Conservation (phyloP, 1,140 invertebrate species). For the Eubasilissa regina region DNA sequence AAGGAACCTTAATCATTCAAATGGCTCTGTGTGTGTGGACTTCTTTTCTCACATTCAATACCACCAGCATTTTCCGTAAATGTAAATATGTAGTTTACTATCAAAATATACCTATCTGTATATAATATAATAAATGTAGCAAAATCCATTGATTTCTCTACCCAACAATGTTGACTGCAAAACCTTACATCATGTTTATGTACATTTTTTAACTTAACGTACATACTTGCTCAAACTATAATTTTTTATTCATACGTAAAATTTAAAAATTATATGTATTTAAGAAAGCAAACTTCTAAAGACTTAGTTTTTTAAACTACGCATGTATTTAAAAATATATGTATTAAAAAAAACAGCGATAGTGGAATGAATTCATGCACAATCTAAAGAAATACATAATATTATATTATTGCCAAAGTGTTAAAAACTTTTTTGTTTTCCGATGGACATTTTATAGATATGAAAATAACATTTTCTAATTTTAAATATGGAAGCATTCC, state of each 20-base stretch:
- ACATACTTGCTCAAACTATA: neutral
- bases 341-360: slow-evolving; percentile 12
- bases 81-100: slow-evolving; percentile 52
- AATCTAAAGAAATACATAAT: slow-evolving; percentile 38
- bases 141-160: slow-evolving; percentile 48
- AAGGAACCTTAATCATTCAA: slow-evolving; percentile 46
- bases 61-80: slow-evolving; percentile 21
- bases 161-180: slow-evolving; percentile 10
- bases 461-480: slow-evolving; percentile 50
- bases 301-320: slow-evolving; percentile 21
- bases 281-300: slow-evolving; percentile 26
- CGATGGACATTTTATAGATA: slow-evolving; percentile 53
- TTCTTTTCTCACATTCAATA: slow-evolving; percentile 14
- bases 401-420: slow-evolving; percentile 56
- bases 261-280: neutral
- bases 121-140: slow-evolving; percentile 55
- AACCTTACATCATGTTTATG: neutral
- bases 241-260: slow-evolving; percentile 17
- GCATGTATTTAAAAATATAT: slow-evolving; percentile 13
- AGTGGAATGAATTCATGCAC: slow-evolving; percentile 28
- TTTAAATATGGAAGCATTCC: slow-evolving; percentile 56
- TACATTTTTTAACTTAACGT: neutral
- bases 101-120: slow-evolving; percentile 59
- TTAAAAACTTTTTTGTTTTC: slow-evolving; percentile 48
- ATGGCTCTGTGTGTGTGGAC: slow-evolving; percentile 31